Evolutionary conservation across 2,888 invertebrate genomes (phyloP), one percentile per base, ranked within the genome.

Genomic region (Aspidapion aeneum): DNA sequence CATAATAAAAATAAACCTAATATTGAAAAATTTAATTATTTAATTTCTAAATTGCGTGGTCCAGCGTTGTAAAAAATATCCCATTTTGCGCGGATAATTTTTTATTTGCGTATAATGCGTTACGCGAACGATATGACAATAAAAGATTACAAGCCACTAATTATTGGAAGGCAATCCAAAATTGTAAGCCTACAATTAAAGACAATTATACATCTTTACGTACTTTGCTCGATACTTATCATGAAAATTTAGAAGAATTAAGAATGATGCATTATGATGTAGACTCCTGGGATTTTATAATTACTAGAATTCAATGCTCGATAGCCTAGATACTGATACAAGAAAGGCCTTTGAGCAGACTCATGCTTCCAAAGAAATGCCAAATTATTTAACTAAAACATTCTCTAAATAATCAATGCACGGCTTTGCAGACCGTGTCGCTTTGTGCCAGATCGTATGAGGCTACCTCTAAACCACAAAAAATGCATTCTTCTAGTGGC

Each of bases 11-110:
- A 18, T 52, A 18, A 18, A 52, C 19, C 52, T 19, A 52, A 5
- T 9, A 52, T 52, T 19, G 52, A 52, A 52, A 52, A 52, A n/a
- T 52, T 52, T 52, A 52, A 52, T 52, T 52, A 17, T 7, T 52
- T 52, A 19, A 5, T 52, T 52, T 52, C 52, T 5, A 52, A 52
- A 52, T 7, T 52, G 17, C 19, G 18, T n/a, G 52, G 52, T 3
- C 17, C 52, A 5, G n/a, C 49, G 9, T 12, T 48, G 19, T 52
- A 52, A 52, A 52, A 52, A 52, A 52, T 52, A 52, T 52, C 3
- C 52, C 52, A n/a, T 9, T 52, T 7, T 18, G 17, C 19, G 52
- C 52, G 18, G 52, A 52, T 52, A 52, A 52, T n/a, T 52, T 9
- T n/a, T 52, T 52, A 52, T 9, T 52, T 52, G 52, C 52, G 5